A percentile compares a stretch with the other conserved stretches of the same genome.
These are phyloP conservation scores for Lichenostomus cassidix DNA, from an alignment of 2,113 vertebrate genomes.

Conservation along the genomic window DNA sequence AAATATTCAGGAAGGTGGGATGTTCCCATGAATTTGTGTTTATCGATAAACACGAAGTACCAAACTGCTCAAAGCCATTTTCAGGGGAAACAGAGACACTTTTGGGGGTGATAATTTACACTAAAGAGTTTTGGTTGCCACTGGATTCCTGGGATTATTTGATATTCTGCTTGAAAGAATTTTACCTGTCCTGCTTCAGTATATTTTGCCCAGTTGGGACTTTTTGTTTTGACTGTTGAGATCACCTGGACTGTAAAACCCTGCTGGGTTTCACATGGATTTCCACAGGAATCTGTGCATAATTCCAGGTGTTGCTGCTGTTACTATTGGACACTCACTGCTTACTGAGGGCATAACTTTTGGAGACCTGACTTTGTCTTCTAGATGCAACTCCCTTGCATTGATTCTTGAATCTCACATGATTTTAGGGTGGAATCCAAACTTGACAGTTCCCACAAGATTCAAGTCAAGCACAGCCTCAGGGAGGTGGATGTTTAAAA, in stretches of 20 bases:
- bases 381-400: not conserved
- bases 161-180: not conserved
- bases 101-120: not conserved
- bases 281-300: not conserved
- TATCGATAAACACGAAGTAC: not conserved
- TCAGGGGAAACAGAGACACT: not conserved
- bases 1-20: not conserved
- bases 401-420: not conserved
- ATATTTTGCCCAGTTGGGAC: not conserved
- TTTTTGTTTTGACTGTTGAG: not conserved
- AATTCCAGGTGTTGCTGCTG: not conserved
- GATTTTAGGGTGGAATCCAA: not conserved
- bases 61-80: not conserved
- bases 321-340: not conserved
- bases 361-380: not conserved
- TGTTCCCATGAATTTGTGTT: not conserved
- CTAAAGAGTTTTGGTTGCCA: not conserved
- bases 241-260: not conserved
- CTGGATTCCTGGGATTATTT: not conserved
- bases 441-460: not conserved
- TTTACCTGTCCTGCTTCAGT: not conserved
- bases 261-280: not conserved
- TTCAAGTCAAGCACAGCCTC: not conserved
- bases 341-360: not conserved
- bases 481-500: not conserved